phyloP scores from a whole-genome alignment of 1,140 invertebrate species.

The Bombus impatiens region DNA sequence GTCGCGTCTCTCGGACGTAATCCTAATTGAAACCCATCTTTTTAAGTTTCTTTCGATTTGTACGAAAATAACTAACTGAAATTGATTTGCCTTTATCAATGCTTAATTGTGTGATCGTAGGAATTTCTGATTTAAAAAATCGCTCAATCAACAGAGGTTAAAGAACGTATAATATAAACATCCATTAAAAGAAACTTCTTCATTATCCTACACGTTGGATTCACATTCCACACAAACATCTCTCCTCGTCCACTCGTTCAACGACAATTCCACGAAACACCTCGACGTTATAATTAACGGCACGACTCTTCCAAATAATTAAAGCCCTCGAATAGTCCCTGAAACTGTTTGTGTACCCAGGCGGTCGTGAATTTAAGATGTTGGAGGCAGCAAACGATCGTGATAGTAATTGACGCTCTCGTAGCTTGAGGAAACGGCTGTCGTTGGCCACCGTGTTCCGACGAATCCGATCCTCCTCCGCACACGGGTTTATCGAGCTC shows the following conservation, averaged over 20 bases:
- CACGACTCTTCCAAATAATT: conserved; percentile 6
- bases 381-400: conserved; percentile 52
- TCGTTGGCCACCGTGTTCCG: conserved; percentile 48
- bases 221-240: neutral
- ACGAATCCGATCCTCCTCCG: conserved; percentile 38
- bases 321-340: neutral
- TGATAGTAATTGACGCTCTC: conserved; percentile 52
- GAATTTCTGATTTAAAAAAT: neutral
- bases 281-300: conserved; percentile 31
- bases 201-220: neutral
- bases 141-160: neutral
- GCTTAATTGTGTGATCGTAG: neutral
- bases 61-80: neutral
- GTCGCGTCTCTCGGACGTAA: neutral
- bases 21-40: neutral
- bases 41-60: neutral
- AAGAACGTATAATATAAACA: neutral
- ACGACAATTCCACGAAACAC: conserved; percentile 4
- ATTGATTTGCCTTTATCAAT: neutral
- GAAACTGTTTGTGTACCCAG: conserved; percentile 7
- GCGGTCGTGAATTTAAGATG: conserved; percentile 58
- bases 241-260: neutral
- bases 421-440: conserved; percentile 57
- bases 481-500: conserved; percentile 52
- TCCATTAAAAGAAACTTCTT: neutral